A percentile compares a stretch with the other conserved stretches of the same genome.
These are phyloP conservation scores for Acanthurus leucopareius DNA, from an alignment of 2,797 vertebrate genomes.

Conservation along the genomic window DNA sequence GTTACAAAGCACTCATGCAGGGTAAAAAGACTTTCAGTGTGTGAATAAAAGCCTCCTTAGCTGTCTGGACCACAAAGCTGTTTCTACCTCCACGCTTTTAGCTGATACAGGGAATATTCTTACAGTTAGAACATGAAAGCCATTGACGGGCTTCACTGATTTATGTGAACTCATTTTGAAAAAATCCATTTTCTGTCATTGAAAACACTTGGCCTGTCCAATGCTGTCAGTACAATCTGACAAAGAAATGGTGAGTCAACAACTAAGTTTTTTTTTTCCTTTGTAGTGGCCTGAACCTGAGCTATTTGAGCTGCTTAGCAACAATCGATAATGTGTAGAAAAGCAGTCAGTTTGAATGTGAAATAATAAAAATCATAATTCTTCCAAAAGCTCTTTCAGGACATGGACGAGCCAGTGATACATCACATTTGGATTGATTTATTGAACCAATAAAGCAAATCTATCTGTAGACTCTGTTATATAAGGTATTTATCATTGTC, in stretches of 20 bases:
- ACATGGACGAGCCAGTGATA: not conserved
- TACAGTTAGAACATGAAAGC: conserved; percentile 47
- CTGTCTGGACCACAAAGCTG: conserved; percentile 29
- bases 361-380: conserved; percentile 18
- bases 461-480: not conserved
- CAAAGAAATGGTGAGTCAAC: conserved; percentile 65
- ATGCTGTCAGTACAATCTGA: conserved; percentile 71
- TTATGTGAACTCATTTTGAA: conserved; percentile 75
- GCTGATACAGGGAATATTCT: conserved; percentile 52
- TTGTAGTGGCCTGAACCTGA: conserved; percentile 22
- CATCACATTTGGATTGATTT: conserved; percentile 33
- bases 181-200: conserved; percentile 81
- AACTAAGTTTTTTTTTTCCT: conserved; percentile 40
- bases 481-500: conserved; percentile 38
- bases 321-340: conserved; percentile 15
- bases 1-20: conserved; percentile 6
- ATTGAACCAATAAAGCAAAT: conserved; percentile 34
- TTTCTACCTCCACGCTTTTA: conserved; percentile 21
- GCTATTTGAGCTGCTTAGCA: conserved; percentile 48
- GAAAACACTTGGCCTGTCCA: conserved; percentile 63
- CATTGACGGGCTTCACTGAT: conserved; percentile 70
- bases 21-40: conserved; percentile 20
- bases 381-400: conserved; percentile 19
- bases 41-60: conserved; percentile 30
- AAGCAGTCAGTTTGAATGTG: conserved; percentile 10